These are phyloP conservation scores for Corella eumyota DNA, from an alignment of 23 tunicate genomes.

Conservation along the genomic window DNA sequence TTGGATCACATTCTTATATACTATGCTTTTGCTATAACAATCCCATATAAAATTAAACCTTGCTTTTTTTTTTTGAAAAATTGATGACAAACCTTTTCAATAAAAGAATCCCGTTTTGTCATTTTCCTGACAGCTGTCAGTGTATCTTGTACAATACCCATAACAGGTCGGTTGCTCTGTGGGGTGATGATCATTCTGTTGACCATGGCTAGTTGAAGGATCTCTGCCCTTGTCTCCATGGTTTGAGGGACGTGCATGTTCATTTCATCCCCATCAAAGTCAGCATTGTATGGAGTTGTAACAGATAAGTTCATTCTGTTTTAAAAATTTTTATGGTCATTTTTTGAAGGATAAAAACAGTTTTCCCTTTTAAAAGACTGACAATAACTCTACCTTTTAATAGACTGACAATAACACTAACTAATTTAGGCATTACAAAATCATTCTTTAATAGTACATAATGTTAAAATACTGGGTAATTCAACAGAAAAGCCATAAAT, in stretches of 20 bases:
- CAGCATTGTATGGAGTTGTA: conserved; percentile 99
- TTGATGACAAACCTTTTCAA: conserved; percentile 81
- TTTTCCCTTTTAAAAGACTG: background rate
- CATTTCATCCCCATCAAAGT: conserved; percentile 99
- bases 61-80: no score
- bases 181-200: conserved; percentile 94
- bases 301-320: conserved; percentile 95
- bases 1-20: no score
- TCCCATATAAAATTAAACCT: no score
- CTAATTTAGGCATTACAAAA: no score
- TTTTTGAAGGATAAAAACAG: background rate
- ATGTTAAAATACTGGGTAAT: no score
- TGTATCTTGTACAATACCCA: conserved; percentile 99
- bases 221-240: conserved; percentile 99
- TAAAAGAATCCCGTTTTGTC: conserved; percentile 95
- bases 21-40: no score
- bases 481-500: no score
- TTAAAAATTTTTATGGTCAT: background rate
- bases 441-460: no score
- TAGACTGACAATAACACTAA: background rate
- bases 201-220: conserved; percentile 92
- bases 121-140: conserved; percentile 97
- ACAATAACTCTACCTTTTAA: background rate
- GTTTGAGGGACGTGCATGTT: conserved; percentile 97
- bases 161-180: conserved; percentile 97